Base-by-base conservation (phyloP, 2,113 vertebrate species). In the Formicarius rufipectus region DNA sequence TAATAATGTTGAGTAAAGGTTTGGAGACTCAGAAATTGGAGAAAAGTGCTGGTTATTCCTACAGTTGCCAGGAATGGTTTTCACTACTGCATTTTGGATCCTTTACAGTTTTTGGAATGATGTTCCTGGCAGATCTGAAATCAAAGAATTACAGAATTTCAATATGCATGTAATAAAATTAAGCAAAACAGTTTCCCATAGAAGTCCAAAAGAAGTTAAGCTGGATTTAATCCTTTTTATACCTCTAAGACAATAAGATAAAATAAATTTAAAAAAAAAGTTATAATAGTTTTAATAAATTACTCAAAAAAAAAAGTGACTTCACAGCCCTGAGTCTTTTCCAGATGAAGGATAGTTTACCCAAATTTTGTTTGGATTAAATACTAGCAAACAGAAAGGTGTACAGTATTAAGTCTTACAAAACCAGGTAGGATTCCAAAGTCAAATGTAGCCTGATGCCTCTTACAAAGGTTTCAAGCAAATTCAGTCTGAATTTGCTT, bases 61-160 rank as follows among this genome's bases (percentile, higher is more conserved):
- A 33, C 27, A 72, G 63, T 39, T 89, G 28, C 50, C 62, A 71
- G 63, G 28, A 45, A 68, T 84, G 14, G 8, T 67, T 69, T 84
- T 90, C 30, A 5, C 24, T 30, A 6, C 45, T 94, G 22, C 50
- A 8, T 90, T 84, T 81, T 94, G 42, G 90, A 92, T 67, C 28
- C 45, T 62, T 95, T 82, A 80, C 50, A 93, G n/a, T 56, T 93
- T 93, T 86, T 82, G 20, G 87, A 86, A 92, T 69, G 59, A 90
- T 84, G 47, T 58, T 95, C 22, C 59, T 96, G 90, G 87, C 75
- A 97, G 60, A 93, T 17, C 25, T 77, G 76, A 74, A 95, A 47
- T 87, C 40, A 96, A 89, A 90, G 91, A 93, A 85, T 94, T 89
- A 89, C 24, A 91, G 85, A 79, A 82, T 95, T 87, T 94, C 78